phyloP scores from a whole-genome alignment of 2,113 vertebrate species.

The Puffinus mauretanicus region DNA sequence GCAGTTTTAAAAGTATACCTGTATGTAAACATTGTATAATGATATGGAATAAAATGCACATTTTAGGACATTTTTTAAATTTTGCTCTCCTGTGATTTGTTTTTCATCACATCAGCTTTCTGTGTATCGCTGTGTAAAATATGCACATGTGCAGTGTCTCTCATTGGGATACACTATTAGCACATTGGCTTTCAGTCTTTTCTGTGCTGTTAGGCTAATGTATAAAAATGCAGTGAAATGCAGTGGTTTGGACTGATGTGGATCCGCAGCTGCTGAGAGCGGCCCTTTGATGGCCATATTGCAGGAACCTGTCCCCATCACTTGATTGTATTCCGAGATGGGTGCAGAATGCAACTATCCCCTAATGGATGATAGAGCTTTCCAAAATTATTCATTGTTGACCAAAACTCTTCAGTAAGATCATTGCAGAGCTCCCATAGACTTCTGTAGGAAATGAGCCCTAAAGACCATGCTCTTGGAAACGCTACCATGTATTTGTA shows the following conservation, averaged over 20 bases:
- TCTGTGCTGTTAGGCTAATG: background rate
- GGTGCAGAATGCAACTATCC: background rate
- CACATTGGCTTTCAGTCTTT: background rate
- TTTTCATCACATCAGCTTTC: background rate
- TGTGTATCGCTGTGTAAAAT: background rate
- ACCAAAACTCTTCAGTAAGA: background rate
- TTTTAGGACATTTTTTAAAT: slow-evolving; percentile 86
- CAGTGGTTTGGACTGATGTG: background rate
- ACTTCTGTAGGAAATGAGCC: background rate
- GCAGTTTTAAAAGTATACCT: slow-evolving; percentile 83
- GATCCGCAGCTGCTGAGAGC: background rate
- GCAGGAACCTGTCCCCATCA: background rate
- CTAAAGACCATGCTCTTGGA: background rate
- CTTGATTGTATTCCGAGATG: background rate
- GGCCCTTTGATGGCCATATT: background rate
- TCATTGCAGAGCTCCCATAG: background rate
- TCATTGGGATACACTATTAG: fast-evolving
- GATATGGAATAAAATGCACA: slow-evolving; percentile 89
- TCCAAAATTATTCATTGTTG: background rate
- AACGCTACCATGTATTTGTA: background rate
- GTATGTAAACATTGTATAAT: slow-evolving; percentile 90
- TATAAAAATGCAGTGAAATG: background rate
- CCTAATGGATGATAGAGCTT: fast-evolving
- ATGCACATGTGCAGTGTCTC: fast-evolving
- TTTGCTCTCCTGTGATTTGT: slow-evolving; percentile 66